A percentile compares a stretch with the other conserved stretches of the same genome.
Conservation (phyloP, 2,797 vertebrate genomes). For the Tragelaphus eurycerus region DNA sequence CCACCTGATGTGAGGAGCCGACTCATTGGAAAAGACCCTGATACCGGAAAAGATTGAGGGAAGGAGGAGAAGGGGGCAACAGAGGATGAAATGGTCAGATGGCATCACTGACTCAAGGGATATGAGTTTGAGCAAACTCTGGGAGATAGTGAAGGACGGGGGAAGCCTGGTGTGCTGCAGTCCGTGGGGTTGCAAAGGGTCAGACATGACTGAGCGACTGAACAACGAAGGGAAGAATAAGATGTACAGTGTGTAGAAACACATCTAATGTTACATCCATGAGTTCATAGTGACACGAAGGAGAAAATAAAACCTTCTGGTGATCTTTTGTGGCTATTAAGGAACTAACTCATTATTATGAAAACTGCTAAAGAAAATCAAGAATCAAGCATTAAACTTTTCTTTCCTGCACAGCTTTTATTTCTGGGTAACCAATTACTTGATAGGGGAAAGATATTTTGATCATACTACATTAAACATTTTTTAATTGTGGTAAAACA, state of each 20-base stretch:
- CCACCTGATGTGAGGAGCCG: background rate
- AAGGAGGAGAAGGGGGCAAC: background rate
- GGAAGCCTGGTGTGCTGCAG: background rate
- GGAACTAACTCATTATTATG: background rate
- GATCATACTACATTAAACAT: background rate
- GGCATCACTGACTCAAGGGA: background rate
- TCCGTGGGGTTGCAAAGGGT: background rate
- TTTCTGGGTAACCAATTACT: background rate
- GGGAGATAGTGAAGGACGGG: background rate
- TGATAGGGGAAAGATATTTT: background rate
- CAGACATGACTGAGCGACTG: background rate
- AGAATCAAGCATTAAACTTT: background rate
- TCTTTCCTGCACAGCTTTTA: background rate
- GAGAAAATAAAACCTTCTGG: background rate
- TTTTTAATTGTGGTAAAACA: background rate
- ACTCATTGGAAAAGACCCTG: background rate
- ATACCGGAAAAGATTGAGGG: background rate
- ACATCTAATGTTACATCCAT: no score
- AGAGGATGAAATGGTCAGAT: background rate
- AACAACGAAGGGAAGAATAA: background rate
- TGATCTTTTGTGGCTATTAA: background rate
- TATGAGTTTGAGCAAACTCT: background rate
- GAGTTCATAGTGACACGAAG: background rate
- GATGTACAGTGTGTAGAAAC: no score
- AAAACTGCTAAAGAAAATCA: background rate